These are phyloP conservation scores for Tretioscincus oriximinensis DNA, from an alignment of 2,113 vertebrate genomes.

Conservation along the genomic window DNA sequence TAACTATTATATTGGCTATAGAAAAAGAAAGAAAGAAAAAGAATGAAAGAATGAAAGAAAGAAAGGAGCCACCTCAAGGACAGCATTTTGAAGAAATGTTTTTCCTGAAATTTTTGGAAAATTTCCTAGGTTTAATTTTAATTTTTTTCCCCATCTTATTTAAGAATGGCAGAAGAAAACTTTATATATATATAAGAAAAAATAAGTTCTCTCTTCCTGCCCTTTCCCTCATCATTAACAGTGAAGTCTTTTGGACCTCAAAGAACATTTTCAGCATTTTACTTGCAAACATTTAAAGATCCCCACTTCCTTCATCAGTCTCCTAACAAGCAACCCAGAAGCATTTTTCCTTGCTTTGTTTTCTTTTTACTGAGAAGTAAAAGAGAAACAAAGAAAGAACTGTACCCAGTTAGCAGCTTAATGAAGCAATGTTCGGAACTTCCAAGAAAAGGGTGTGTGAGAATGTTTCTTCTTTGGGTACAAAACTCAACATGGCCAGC, in stretches of 20 bases:
- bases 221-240: not conserved
- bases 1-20: not conserved
- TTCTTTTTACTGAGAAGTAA: slow-evolving; percentile 20
- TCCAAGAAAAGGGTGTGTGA: slow-evolving; percentile 53
- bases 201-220: no score
- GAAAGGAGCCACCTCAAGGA: no score
- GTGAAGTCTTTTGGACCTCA: not conserved
- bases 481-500: slow-evolving; percentile 53
- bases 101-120: no score
- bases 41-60: no score
- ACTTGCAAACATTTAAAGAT: no score
- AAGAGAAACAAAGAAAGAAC: slow-evolving; percentile 46
- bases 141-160: no score
- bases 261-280: not conserved
- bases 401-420: not conserved
- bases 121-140: no score
- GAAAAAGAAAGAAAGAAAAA: no score
- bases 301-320: not conserved
- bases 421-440: slow-evolving; percentile 21
- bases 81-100: no score
- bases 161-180: no score
- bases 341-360: not conserved
- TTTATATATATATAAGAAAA: no score
- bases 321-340: not conserved
- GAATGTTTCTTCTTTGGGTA: slow-evolving; percentile 46